These are phyloP conservation scores for Dichetophora obliterata DNA, from an alignment of 2,888 invertebrate genomes.

Conservation along the genomic window DNA sequence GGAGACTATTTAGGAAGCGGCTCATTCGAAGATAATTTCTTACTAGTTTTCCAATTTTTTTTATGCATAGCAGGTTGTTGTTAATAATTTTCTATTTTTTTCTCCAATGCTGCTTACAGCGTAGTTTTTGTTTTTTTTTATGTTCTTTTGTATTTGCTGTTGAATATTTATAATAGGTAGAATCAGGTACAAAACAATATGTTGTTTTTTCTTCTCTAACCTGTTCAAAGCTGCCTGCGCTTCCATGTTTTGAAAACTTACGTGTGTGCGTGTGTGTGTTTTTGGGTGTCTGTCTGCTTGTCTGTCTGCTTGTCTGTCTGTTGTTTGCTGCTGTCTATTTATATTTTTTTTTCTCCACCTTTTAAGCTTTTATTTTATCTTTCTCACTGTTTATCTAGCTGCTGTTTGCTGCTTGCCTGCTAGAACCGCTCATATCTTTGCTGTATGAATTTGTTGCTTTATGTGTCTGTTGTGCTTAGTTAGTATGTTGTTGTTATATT, in stretches of 20 bases:
- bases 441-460: conserved; percentile 26
- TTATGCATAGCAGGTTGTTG: no score
- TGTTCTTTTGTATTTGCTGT: no score
- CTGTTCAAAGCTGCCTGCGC: background rate
- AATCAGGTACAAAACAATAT: background rate
- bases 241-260: background rate
- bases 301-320: no score
- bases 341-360: background rate
- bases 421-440: conserved; percentile 22
- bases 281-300: no score
- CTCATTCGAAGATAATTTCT: no score
- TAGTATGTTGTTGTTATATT: background rate
- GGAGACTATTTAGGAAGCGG: no score
- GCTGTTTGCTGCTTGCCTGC: conserved; percentile 20
- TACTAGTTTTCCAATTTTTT: no score
- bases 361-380: conserved; percentile 4
- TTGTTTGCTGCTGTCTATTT: background rate
- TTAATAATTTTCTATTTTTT: background rate
- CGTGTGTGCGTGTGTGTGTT: no score
- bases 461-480: background rate
- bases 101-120: no score
- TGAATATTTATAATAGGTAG: no score
- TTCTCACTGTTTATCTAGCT: background rate
- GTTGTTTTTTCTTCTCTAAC: background rate
- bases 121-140: no score